Evolutionary conservation across 23 tunicate species (phyloP), one percentile per base, ranked within the genome.

Genomic region (Clavelina lepadiformis): DNA sequence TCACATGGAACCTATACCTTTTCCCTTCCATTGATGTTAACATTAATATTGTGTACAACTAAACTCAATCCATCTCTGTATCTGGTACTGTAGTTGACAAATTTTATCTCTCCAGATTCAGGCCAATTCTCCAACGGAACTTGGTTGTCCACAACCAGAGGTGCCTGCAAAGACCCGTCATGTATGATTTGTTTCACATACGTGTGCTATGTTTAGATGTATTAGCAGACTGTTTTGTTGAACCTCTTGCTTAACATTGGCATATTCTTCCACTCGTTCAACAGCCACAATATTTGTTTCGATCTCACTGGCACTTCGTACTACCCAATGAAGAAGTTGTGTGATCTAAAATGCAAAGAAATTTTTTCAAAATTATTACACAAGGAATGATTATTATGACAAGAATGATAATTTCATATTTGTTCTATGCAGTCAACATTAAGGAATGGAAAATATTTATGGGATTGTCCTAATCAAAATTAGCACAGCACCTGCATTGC

Each of bases 261-360:
- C 58, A 52, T 93, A 93, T 74, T 93, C 98, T 35, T 79, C 71
- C 0, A 93, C 87, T 34, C 98, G 59, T 47, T 93, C 98, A 21
- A 93, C 88, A 11, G 98, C 94, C 22, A 93, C 98, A 33, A 83
- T 83, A 69, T 93, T 85, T 20, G 87, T 84, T 53, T 93, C 98
- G 19, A 91, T 36, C 38, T 93, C 98, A 44, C 93, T 83, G 33
- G 94, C 83, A 54, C 67, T 88, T 1, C 98, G 81, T 5, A 93
- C 98, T 76, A 84, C 61, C 98, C 98, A 93, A 68, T 93, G 85
- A 73, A 93, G 61, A 15, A 96, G 85, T 73, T 63, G 74, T 3
- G 94, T 93, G 56, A 93, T 79, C 86, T 78, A 44, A 20, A 32
- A 61, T 29, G 71, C 34, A 32, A 69, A 28, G 13, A 65, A 30